phyloP scores from a whole-genome alignment of 2,888 invertebrate genomes.

The Aromia moschata region DNA sequence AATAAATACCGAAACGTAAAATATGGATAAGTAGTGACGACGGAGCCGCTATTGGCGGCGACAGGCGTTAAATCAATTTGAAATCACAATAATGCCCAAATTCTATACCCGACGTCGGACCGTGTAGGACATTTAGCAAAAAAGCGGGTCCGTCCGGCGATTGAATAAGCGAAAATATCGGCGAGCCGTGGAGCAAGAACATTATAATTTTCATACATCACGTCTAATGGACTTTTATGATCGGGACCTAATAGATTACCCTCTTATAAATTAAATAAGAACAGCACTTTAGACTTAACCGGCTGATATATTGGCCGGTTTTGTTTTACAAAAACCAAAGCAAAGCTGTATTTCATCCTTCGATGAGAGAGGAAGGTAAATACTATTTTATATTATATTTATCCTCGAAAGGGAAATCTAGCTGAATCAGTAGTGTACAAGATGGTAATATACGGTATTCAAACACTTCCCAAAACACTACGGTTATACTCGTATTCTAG shows the following conservation, averaged over 20 bases:
- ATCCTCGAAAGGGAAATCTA: too few species aligned
- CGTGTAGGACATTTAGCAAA: conserved; percentile 8
- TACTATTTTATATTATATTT: too few species aligned
- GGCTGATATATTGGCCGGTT: conserved; percentile 9
- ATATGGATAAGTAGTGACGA: too few species aligned
- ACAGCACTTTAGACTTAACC: conserved; percentile 13
- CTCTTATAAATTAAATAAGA: conserved; percentile 34
- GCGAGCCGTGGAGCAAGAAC: conserved; percentile 37
- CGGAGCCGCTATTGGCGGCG: background rate
- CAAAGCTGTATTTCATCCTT: background rate
- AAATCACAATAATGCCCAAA: background rate
- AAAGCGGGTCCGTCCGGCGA: conserved; percentile 11
- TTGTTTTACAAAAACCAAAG: background rate
- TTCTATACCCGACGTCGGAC: background rate
- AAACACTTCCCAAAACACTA: too few species aligned
- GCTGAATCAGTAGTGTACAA: too few species aligned
- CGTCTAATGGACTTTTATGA: conserved; percentile 44
- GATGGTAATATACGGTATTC: too few species aligned
- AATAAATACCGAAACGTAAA: too few species aligned
- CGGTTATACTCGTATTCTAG: too few species aligned
- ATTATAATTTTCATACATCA: conserved; percentile 44
- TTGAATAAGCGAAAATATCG: conserved; percentile 32
- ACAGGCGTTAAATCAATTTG: background rate
- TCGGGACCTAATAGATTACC: conserved; percentile 39
- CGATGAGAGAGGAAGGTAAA: too few species aligned